Evolutionary conservation across 2,113 vertebrate genomes (phyloP), one percentile per base, ranked within the genome.

Genomic region (Emydura subglobosa): DNA sequence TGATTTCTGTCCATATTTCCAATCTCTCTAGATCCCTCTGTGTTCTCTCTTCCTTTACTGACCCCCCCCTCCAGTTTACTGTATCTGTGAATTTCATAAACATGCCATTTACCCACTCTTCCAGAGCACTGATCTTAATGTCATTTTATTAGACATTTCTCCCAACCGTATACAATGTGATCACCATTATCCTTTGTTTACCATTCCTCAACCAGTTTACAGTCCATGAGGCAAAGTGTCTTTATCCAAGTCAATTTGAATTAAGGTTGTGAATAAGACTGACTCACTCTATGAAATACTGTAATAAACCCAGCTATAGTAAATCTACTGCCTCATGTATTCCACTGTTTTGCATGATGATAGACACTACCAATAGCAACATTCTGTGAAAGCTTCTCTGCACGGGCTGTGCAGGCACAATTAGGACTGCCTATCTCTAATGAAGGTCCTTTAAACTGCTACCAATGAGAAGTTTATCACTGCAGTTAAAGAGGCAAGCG

Each of bases 131-230:
- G 83, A 90, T 94, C 82, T 96, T 44, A 81, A 3, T 91, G 53
- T 86, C 84, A 81, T 47, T 88, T 22, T 13, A 34, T 16, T 87
- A 1, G 57, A 29, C 47, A 24, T 13, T 92, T 89, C 91, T 86
- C 61, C 61, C 14, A 83, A 1, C 27, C 88, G 88, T 10, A 11
- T 81, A 31, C 2, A 3, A 5, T 55, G 0, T 34, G 29, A 93
- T 92, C 91, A 85, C 94, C 87, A 85, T 31, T 81, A 34, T 3
- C 72, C 3, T 91, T 90, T 94, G 51, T 92, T 94, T 92, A 92
- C n/a, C 54, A 39, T 89, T 95, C 92, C 92, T 25, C 31, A 87
- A 57, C 5, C 31, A 86, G 88, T 91, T 97, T 94, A 91, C 93
- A 91, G 76, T 83, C 55, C 13, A 1, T 49, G 10, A 92, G 93